phyloP scores from a whole-genome alignment of 2,113 vertebrate genomes.

The Alligator mississippiensis region DNA sequence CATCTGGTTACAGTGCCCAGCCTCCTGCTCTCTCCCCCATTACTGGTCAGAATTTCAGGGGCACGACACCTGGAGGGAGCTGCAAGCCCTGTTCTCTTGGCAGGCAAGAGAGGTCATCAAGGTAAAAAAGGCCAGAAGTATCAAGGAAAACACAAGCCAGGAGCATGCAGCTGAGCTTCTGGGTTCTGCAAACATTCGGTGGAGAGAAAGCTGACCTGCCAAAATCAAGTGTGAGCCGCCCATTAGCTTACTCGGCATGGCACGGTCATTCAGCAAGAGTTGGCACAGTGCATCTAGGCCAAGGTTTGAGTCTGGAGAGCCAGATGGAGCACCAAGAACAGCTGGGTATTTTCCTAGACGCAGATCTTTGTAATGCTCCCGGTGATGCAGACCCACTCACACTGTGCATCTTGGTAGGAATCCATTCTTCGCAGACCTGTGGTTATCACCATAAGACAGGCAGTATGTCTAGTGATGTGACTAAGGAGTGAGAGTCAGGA shows the following conservation, averaged over 20 bases:
- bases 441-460: neutral
- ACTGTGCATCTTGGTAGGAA: neutral
- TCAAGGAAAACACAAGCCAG: neutral
- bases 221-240: neutral
- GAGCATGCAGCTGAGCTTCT: neutral
- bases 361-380: neutral
- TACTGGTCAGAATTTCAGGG: neutral
- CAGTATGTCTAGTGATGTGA: neutral
- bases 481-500: neutral
- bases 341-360: neutral
- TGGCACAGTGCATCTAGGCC: neutral
- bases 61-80: neutral
- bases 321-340: neutral
- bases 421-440: neutral
- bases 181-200: neutral
- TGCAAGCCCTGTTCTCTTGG: neutral
- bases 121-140: neutral
- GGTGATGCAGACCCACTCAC: neutral
- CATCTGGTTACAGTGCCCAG: neutral
- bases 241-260: too few species aligned
- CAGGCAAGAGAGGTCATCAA: neutral
- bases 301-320: neutral
- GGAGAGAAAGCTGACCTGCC: neutral
- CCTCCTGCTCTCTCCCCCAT: neutral
- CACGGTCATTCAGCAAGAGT: neutral